These are phyloP conservation scores for Corythaeola cristata DNA, from an alignment of 2,113 vertebrate species.

Conservation along the genomic window DNA sequence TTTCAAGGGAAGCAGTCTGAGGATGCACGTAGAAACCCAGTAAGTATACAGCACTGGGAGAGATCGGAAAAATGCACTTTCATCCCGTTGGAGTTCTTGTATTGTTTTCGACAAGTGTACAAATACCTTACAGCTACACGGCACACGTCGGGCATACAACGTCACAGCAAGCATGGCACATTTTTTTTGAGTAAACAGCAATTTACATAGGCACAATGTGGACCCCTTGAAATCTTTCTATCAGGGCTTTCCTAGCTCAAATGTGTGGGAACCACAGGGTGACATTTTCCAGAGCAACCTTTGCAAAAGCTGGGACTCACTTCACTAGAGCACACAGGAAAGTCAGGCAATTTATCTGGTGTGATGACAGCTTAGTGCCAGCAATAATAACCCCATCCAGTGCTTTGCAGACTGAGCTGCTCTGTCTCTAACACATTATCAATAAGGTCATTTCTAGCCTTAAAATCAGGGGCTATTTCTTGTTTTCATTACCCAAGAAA, in stretches of 20 bases:
- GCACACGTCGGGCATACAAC: not conserved
- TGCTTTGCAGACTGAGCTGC: not conserved
- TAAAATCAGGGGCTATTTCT: not conserved
- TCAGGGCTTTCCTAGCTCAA: not conserved
- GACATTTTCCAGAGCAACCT: not conserved
- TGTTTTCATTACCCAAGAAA: not conserved
- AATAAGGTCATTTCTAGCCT: not conserved
- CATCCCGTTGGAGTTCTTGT: not conserved
- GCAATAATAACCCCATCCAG: not conserved
- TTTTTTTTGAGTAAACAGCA: not conserved
- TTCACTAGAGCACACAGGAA: fast-evolving
- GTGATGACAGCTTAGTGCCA: not conserved
- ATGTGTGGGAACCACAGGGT: not conserved
- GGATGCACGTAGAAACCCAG: not conserved
- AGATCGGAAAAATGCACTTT: not conserved
- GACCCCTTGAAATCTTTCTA: not conserved
- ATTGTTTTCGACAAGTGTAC: not conserved
- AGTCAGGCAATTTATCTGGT: not conserved
- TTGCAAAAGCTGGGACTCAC: not conserved
- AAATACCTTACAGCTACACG: fast-evolving
- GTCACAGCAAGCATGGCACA: not conserved
- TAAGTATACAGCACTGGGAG: not conserved
- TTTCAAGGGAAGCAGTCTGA: not conserved
- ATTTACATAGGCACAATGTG: not conserved
- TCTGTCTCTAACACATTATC: not conserved